Percentiles rank a stretch among this genome's conserved stretches.
These are phyloP conservation scores for Marasmarcha lunaedactyla DNA, from an alignment of 2,888 invertebrate species.

Conservation along the genomic window DNA sequence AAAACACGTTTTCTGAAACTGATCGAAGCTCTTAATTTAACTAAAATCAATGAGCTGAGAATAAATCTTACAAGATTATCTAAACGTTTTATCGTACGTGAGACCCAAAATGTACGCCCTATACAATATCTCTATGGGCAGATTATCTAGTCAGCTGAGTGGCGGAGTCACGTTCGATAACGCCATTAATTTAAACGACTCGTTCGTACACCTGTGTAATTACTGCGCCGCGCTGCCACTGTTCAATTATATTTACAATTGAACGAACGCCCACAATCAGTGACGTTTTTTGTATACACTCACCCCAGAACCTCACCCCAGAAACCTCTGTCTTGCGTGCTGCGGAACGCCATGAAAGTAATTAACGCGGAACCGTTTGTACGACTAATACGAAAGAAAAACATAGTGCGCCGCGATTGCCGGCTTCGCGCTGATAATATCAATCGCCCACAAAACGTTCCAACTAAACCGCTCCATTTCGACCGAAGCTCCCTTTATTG, in stretches of 20 bases:
- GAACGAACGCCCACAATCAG: conserved; percentile 27
- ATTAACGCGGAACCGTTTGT: conserved; percentile 42
- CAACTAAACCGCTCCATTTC: conserved; percentile 17
- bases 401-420: conserved; percentile 24
- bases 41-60: too few species aligned
- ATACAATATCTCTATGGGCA: conserved; percentile 13
- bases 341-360: conserved; percentile 34
- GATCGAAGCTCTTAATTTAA: too few species aligned
- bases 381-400: conserved; percentile 31
- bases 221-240: conserved; percentile 28
- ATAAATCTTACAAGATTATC: too few species aligned
- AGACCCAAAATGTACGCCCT: not conserved
- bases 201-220: conserved; percentile 31
- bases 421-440: conserved; percentile 29
- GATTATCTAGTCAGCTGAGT: conserved; percentile 21
- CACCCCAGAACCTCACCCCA: conserved; percentile 19
- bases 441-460: conserved; percentile 24
- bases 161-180: conserved; percentile 24
- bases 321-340: conserved; percentile 38
- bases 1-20: too few species aligned
- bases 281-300: conserved; percentile 22
- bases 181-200: conserved; percentile 33
- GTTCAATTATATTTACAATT: conserved; percentile 41
- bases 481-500: conserved; percentile 27
- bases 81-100: too few species aligned